Evolutionary conservation across 1,140 invertebrate species (phyloP).

Genomic region (Euglossa dilemma): DNA sequence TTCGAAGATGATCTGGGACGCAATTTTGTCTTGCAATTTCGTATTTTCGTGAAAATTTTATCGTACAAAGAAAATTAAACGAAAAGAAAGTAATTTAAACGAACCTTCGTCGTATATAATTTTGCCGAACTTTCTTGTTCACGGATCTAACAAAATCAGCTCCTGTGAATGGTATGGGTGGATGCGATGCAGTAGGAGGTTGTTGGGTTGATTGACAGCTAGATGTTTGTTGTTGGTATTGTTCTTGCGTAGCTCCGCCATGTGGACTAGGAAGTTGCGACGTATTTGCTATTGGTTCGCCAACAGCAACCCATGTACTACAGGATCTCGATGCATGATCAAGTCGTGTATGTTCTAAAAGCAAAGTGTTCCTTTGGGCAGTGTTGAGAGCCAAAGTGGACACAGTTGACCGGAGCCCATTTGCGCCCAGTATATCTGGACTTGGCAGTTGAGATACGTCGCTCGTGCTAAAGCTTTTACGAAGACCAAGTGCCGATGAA

Average conservation of each 20-base stretch:
- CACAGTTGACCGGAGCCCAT: constrained; percentile 83
- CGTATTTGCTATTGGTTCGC: constrained; percentile 86
- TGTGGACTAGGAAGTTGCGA: constrained; percentile 89
- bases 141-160: constrained; percentile 90
- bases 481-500: constrained; percentile 89
- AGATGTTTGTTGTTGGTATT: constrained; percentile 39
- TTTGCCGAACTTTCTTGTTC: constrained; percentile 89
- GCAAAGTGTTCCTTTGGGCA: constrained; percentile 84
- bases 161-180: constrained; percentile 85
- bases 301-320: constrained; percentile 93
- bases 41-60: no score
- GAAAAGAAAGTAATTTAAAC: not conserved
- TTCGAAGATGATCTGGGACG: no score
- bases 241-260: constrained; percentile 83
- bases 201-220: constrained; percentile 62
- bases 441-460: constrained; percentile 86
- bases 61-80: not conserved
- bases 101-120: constrained; percentile 78
- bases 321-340: constrained; percentile 90
- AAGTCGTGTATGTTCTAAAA: constrained; percentile 84
- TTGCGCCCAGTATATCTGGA: constrained; percentile 74
- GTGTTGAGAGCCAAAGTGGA: constrained; percentile 87
- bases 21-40: no score
- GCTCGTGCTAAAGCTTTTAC: constrained; percentile 91
- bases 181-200: constrained; percentile 82